A percentile compares a stretch with the other conserved stretches of the same genome.
These are phyloP conservation scores for Pyrgus malvae DNA, from an alignment of 2,888 invertebrate species.

Conservation along the genomic window DNA sequence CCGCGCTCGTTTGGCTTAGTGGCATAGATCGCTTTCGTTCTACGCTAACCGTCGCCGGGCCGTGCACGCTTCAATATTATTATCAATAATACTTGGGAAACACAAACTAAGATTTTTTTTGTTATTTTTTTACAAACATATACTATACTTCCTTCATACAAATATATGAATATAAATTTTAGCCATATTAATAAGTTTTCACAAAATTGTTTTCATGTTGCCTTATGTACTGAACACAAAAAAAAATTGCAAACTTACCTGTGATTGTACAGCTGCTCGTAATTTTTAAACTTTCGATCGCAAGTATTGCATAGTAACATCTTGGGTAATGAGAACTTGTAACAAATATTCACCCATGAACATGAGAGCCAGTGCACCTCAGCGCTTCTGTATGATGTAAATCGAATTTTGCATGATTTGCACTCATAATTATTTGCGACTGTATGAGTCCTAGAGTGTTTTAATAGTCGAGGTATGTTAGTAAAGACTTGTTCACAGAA, in stretches of 20 bases:
- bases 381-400: slow-evolving; percentile 62
- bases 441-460: slow-evolving; percentile 78
- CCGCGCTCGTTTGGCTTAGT: no score
- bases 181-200: no score
- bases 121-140: no score
- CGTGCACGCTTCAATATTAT: no score
- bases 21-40: no score
- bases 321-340: slow-evolving; percentile 67
- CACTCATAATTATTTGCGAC: slow-evolving; percentile 86
- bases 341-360: slow-evolving; percentile 62
- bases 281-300: slow-evolving; percentile 72
- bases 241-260: no score
- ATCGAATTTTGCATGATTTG: slow-evolving; percentile 67
- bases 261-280: slow-evolving; percentile 74
- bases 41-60: no score
- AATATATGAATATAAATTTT: no score
- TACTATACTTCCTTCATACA: no score
- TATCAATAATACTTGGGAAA: not conserved
- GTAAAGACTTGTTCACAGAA: slow-evolving; percentile 73
- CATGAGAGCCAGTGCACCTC: slow-evolving; percentile 71
- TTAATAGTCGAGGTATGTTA: slow-evolving; percentile 66
- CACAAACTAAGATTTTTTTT: not conserved
- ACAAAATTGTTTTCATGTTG: no score
- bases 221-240: no score
- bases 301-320: slow-evolving; percentile 71